Base-by-base conservation (phyloP, 2,888 invertebrate genomes). In the Polyommatus icarus region DNA sequence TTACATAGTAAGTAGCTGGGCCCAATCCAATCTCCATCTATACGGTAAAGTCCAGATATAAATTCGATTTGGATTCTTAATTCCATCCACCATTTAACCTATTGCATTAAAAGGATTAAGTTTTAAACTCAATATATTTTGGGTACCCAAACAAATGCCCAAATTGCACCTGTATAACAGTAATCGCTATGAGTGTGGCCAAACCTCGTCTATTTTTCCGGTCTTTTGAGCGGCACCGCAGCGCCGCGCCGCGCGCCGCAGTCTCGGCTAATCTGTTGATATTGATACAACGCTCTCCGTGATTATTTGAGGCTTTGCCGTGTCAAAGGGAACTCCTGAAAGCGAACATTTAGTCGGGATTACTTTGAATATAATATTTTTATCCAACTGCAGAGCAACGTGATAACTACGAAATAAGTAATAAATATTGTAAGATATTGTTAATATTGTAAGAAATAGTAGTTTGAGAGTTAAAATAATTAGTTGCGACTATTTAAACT, bases 191-290 rank as follows among this genome's bases (percentile, higher is more conserved):
- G 24, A 78, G 29, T 78, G 50, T 75, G 72, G n/a, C 18, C 59
- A 20, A 18, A 24, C 24, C 36, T 40, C 77, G 40, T 78, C 79
- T 79, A 83, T 84, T 87, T 86, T 90, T 87, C 85, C 88, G 86
- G 87, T 85, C 87, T 87, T 89, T 90, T 88, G 86, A 85, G 75
- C 15, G 29, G 29, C 12, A 67, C 67, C 85, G 86, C 83, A 84
- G 85, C 82, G 78, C 78, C 83, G 80, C 79, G 54, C 18, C 54
- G 54, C 80, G 84, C 82, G 82, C 81, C 84, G 84, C 81, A 84
- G 82, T 86, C 86, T 86, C 84, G 83, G 85, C 87, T 91, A 91
- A 91, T 91, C 91, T 90, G 89, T 87, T 89, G 90, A 88, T 91
- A 89, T 91, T 91, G 90, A 89, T 89, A 89, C 86, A 84, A 79